phyloP scores from a whole-genome alignment of 2,797 vertebrate genomes.

The Danio kyathit region DNA sequence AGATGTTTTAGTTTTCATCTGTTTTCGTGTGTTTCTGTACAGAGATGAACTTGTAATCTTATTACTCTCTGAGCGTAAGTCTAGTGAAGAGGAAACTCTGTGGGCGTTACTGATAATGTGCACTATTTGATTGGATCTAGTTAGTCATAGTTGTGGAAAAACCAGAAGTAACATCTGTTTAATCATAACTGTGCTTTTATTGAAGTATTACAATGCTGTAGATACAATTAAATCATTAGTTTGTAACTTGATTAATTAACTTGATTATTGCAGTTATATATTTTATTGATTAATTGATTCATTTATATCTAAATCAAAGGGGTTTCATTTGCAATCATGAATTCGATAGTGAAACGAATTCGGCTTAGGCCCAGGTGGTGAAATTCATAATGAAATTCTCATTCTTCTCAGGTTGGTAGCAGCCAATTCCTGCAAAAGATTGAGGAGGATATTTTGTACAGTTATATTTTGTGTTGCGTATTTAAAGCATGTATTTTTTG shows the following conservation, averaged over 20 bases:
- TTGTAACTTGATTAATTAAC: background rate
- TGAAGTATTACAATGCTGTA: background rate
- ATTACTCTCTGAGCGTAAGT: too few relatives aligned
- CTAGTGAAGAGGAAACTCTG: too few relatives aligned
- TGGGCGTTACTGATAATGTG: background rate
- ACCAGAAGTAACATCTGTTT: background rate
- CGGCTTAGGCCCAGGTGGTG: conserved; percentile 57
- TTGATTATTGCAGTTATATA: background rate
- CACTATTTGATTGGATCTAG: background rate
- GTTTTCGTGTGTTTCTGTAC: conserved; percentile 16
- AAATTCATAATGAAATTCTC: conserved; percentile 73
- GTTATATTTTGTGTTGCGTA: too few relatives aligned
- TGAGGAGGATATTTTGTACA: background rate
- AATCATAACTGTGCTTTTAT: background rate
- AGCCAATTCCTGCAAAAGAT: conserved; percentile 68
- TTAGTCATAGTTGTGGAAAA: background rate
- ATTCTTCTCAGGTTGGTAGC: conserved; percentile 65
- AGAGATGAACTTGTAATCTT: background rate
- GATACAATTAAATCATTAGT: background rate
- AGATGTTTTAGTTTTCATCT: background rate
- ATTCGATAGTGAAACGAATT: too few relatives aligned
- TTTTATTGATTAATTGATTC: too few relatives aligned
- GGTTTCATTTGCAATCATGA: background rate
- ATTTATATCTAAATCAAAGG: background rate
- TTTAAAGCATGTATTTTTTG: too few relatives aligned